These are phyloP conservation scores for Gonatopus flavifemur DNA, from an alignment of 1,140 invertebrate species.

Conservation along the genomic window DNA sequence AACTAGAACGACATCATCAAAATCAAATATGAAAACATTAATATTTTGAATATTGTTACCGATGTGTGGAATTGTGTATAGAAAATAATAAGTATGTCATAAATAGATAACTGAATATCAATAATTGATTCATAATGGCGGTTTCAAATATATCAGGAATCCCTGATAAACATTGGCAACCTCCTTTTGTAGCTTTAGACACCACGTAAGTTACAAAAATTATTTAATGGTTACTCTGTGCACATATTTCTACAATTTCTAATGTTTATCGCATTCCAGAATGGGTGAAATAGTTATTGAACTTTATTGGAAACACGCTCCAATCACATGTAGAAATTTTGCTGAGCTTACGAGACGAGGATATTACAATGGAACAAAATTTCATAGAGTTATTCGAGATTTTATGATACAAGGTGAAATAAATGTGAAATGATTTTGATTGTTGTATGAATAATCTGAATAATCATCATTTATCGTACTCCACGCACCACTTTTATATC, in stretches of 20 bases:
- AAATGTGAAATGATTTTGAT: no score
- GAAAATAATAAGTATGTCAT: no score
- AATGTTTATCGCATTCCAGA: slow-evolving; percentile 62
- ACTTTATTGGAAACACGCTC: slow-evolving; percentile 97
- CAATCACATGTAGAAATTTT: slow-evolving; percentile 94
- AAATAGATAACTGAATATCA: no score
- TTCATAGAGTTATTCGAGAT: slow-evolving; percentile 93
- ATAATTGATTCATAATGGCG: no score
- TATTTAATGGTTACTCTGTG: no score
- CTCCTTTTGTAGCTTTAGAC: slow-evolving; percentile 77
- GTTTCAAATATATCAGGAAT: slow-evolving; percentile 62
- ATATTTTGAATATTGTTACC: no score
- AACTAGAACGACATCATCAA: no score
- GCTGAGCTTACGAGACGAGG: slow-evolving; percentile 88
- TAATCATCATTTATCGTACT: no score
- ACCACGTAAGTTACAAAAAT: slow-evolving; percentile 68
- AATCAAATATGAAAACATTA: no score
- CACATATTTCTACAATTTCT: slow-evolving; percentile 9
- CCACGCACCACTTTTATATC: no score
- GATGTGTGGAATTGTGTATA: no score
- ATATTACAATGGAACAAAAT: slow-evolving; percentile 96
- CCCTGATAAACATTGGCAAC: slow-evolving; percentile 84
- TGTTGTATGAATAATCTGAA: no score
- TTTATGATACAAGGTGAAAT: slow-evolving; percentile 92
- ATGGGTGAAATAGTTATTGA: slow-evolving; percentile 93